These are phyloP conservation scores for Pseudolaguvia tuberculata DNA, from an alignment of 2,113 vertebrate genomes.

Conservation along the genomic window DNA sequence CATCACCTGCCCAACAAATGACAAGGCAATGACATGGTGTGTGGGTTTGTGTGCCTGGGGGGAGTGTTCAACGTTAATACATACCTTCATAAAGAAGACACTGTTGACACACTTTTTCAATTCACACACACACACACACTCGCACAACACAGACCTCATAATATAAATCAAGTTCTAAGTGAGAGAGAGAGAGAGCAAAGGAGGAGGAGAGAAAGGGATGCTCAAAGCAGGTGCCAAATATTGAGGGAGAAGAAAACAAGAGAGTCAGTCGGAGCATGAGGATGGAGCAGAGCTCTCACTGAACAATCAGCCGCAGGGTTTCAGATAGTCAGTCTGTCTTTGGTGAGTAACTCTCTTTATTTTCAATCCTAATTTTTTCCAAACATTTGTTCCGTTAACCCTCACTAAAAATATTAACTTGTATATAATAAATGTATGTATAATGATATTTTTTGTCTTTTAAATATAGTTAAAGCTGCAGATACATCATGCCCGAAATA, in stretches of 20 bases:
- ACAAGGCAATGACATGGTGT: conserved; percentile 12
- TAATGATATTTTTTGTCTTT: background rate
- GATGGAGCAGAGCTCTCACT: conserved; percentile 62
- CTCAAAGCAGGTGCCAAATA: conserved; percentile 70
- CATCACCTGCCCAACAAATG: conserved; percentile 20
- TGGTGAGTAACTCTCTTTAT: conserved; percentile 35
- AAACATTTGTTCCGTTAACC: background rate
- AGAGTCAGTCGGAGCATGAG: conserved; percentile 33
- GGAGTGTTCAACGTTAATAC: conserved; percentile 50
- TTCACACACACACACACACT: conserved; percentile 53
- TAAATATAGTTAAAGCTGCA: background rate
- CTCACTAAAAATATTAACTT: background rate
- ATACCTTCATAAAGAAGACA: conserved; percentile 57
- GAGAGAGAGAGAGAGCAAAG: conserved; percentile 51
- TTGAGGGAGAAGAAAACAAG: conserved; percentile 41
- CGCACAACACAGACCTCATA: conserved; percentile 50
- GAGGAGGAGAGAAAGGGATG: conserved; percentile 63
- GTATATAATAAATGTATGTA: background rate
- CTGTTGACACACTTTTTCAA: conserved; percentile 55
- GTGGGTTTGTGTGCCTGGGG: conserved; percentile 14
- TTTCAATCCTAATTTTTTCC: background rate
- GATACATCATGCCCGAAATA: background rate
- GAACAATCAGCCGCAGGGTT: conserved; percentile 46
- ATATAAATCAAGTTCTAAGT: conserved; percentile 26
- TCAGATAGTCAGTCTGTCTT: conserved; percentile 9